Evolutionary conservation across 2,797 vertebrate species (phyloP), one percentile per base, ranked within the genome.

Genomic region (Eospalax fontanierii): DNA sequence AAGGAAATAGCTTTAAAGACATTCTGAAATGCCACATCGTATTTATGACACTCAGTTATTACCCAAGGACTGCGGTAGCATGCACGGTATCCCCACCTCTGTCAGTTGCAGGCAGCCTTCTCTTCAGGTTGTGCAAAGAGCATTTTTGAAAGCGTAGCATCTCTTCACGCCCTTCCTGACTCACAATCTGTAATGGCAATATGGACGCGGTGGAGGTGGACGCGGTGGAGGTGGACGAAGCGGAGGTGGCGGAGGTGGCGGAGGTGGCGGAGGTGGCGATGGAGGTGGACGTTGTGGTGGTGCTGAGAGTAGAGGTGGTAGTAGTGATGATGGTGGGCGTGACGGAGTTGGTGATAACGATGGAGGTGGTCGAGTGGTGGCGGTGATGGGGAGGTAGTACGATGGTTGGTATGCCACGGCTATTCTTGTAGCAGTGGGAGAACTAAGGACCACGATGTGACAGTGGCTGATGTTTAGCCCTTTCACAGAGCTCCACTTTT

Each of bases 1-100:
- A 98, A 98, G 94, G 87, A 97, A 95, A 95, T 93, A 85, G 95
- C 95, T 96, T 95, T 95, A 94, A 96, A 95, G 95, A 89, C 90
- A 74, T 94, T 95, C 90, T 46, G 86, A 97, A 84, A 95, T 90
- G 94, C 95, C 93, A 94, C 59, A 89, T 96, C 95, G 92, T 91
- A 91, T 92, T 97, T 95, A 96, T 95, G 91, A 96, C 76, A 74
- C 79, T 65, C 57, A 73, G 82, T 75, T 80, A 76, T 92, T 89
- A 93, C 84, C 94, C 91, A 63, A 89, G 91, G 93, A 81, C 71
- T 61, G 78, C 0, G 3, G 26, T 15, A 50, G 26, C 63, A 16
- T 0, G 14, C 15, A 16, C 22, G 38, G 28, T 18, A 4, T 50
- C n/a, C 54, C 43, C 6, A 1, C 19, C 65, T n/a, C 66, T 59